Conservation (phyloP, 2,888 invertebrate species). For the Candidula unifasciata region DNA sequence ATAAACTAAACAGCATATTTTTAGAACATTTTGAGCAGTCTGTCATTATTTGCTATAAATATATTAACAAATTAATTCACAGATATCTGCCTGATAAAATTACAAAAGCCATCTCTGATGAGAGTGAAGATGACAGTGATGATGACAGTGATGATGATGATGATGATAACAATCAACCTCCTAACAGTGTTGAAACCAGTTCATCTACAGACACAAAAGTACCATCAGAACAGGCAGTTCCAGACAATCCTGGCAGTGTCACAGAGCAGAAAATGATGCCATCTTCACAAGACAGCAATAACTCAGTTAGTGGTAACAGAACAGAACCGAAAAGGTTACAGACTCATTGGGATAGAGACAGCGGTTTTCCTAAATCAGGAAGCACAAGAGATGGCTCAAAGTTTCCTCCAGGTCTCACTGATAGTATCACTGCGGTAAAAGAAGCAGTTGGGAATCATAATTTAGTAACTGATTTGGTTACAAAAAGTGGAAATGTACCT, state of each 20-base stretch:
- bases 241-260: not conserved
- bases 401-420: not conserved
- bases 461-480: not conserved
- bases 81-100: conserved; percentile 15
- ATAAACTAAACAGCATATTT: too few relatives aligned
- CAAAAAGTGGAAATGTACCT: not conserved
- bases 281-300: not conserved
- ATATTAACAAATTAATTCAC: conserved; percentile 9
- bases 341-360: not conserved
- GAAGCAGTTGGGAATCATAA: not conserved
- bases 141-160: conserved; percentile 22
- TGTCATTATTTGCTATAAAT: not conserved
- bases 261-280: conserved; percentile 11
- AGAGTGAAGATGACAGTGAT: conserved; percentile 20
- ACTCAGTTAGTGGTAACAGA: not conserved
- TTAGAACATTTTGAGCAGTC: not conserved
- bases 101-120: not conserved
- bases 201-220: not conserved
- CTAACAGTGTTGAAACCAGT: not conserved
- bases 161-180: not conserved
- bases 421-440: not conserved
- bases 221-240: not conserved
- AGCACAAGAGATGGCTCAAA: not conserved
- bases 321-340: conserved; percentile 18
- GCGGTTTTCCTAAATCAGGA: not conserved